Percentiles rank a stretch among this genome's conserved stretches.
phyloP scores from a whole-genome alignment of 2,797 vertebrate genomes.

The Dendrocincla fuliginosa region DNA sequence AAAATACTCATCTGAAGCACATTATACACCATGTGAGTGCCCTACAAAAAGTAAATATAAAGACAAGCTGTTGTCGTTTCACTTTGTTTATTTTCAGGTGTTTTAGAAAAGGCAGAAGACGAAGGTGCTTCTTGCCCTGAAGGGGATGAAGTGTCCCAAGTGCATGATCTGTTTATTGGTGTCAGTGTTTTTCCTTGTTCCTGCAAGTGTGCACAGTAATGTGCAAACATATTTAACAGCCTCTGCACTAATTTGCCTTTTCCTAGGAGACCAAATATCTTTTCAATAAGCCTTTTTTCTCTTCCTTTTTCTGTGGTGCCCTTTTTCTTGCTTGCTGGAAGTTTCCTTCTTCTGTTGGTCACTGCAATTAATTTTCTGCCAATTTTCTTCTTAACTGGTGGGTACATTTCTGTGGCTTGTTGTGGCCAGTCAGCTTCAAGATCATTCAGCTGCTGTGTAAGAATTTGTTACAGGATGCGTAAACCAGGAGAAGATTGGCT shows the following conservation, averaged over 20 bases:
- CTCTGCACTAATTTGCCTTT: background rate
- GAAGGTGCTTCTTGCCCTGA: background rate
- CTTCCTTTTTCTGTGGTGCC: background rate
- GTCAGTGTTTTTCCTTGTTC: background rate
- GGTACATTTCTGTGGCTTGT: background rate
- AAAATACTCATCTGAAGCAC: slow-evolving; percentile 39
- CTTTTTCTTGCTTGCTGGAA: background rate
- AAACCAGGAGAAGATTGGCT: background rate
- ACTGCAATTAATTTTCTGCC: background rate
- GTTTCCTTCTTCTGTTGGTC: background rate
- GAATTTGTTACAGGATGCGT: background rate
- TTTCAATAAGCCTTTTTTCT: background rate
- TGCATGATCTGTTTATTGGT: background rate
- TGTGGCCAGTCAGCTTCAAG: fast-evolving
- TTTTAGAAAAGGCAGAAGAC: slow-evolving; percentile 7
- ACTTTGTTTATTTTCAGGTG: background rate
- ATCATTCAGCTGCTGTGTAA: background rate
- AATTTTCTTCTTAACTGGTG: background rate
- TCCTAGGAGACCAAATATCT: background rate
- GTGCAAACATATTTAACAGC: background rate
- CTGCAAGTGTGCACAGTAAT: background rate
- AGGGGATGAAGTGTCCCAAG: background rate
- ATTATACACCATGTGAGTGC: slow-evolving; percentile 8
- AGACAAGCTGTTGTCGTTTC: background rate
- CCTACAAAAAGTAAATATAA: background rate